Evolutionary conservation across 2,113 vertebrate genomes (phyloP).

Genomic region (Petaurus breviceps): DNA sequence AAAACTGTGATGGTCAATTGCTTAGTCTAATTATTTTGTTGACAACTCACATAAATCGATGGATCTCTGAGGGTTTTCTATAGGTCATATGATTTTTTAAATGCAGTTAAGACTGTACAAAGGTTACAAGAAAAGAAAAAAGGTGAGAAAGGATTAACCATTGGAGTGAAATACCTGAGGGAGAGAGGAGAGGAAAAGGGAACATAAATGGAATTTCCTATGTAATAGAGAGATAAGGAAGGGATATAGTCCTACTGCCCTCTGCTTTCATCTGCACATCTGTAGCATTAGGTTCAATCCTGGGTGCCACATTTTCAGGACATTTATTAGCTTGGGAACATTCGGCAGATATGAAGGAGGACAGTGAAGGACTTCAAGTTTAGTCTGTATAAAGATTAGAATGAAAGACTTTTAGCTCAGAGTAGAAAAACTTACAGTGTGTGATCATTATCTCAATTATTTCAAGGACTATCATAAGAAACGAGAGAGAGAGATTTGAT

Average conservation of each 20-base stretch:
- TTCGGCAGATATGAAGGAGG: too few relatives aligned
- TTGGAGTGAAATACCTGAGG: background rate
- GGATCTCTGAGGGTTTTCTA: background rate
- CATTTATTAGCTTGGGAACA: too few relatives aligned
- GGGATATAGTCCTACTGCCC: background rate
- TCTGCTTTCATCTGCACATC: background rate
- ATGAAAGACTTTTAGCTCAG: too few relatives aligned
- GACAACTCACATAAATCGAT: background rate
- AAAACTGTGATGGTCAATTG: constrained; percentile 8
- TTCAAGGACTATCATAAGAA: too few relatives aligned
- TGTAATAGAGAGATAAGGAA: background rate
- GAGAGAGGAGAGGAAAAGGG: background rate
- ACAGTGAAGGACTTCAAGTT: too few relatives aligned
- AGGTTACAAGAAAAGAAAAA: background rate
- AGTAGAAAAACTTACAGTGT: too few relatives aligned
- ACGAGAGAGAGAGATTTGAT: too few relatives aligned
- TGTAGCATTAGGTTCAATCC: too few relatives aligned
- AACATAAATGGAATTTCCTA: background rate
- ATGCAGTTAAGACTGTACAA: background rate
- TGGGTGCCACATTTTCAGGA: too few relatives aligned
- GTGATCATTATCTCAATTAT: too few relatives aligned
- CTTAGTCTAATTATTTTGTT: background rate
- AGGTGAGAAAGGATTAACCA: background rate
- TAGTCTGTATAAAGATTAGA: too few relatives aligned
- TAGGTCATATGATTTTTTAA: background rate